These are phyloP conservation scores for Asteroscopus sphinx DNA, from an alignment of 2,888 invertebrate genomes.

Conservation along the genomic window DNA sequence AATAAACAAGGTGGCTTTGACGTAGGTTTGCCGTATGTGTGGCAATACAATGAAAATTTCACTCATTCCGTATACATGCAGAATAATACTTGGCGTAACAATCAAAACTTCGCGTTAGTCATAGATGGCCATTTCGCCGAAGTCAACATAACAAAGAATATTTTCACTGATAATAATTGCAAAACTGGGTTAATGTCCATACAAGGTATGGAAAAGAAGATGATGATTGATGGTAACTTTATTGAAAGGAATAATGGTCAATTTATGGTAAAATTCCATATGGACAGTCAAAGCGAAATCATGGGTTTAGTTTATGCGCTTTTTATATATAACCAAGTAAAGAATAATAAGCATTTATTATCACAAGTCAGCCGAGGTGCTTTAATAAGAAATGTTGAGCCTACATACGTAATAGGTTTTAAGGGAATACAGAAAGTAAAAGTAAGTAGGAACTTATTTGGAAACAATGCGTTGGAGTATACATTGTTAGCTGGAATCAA, in stretches of 20 bases:
- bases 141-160: slow-evolving; percentile 95
- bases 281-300: slow-evolving; percentile 98
- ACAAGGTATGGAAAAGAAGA: slow-evolving; percentile 98
- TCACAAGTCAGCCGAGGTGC: slow-evolving; percentile 74
- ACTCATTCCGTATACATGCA: slow-evolving; percentile 97
- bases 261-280: slow-evolving; percentile 96
- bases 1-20: slow-evolving; percentile 97
- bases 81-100: slow-evolving; percentile 96
- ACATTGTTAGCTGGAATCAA: slow-evolving; percentile 97
- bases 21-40: slow-evolving; percentile 97
- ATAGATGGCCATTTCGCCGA: slow-evolving; percentile 98
- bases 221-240: slow-evolving; percentile 94
- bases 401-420: slow-evolving; percentile 96
- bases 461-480: slow-evolving; percentile 95
- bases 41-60: slow-evolving; percentile 98
- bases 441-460: slow-evolving; percentile 96
- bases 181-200: slow-evolving; percentile 94
- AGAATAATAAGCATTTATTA: slow-evolving; percentile 90
- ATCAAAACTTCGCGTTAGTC: slow-evolving; percentile 94
- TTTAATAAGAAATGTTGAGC: slow-evolving; percentile 83
- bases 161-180: slow-evolving; percentile 96
- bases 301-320: slow-evolving; percentile 95
- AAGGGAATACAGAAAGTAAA: slow-evolving; percentile 98
- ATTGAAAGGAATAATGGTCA: slow-evolving; percentile 95
- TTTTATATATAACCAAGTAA: slow-evolving; percentile 94